Base-by-base conservation (phyloP, 2,113 vertebrate species). In the Paedocypris sp. region DNA sequence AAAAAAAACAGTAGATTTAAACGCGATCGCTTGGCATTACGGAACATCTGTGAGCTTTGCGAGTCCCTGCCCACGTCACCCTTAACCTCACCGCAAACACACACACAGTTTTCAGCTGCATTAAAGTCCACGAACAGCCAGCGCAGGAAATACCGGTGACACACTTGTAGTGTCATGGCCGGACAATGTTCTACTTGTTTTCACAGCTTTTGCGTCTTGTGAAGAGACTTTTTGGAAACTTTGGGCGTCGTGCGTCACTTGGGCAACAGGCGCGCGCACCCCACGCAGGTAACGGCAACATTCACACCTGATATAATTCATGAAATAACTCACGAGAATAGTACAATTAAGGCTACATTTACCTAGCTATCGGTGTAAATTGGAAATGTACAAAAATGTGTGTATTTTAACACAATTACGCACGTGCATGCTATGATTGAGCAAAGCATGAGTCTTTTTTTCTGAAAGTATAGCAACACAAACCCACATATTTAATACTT, bases 21-120 rank as follows among this genome's bases (percentile, higher is more conserved):
- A 15, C n/a, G 16, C n/a, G 6, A 13, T 15, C 2, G 2, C 10
- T 6, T 15, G 12, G 12, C 18, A 39, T 39, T 9, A 39, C 13
- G 38, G 36, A 33, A 56, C 35, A 54, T 38, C 51, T 53, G 50
- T 26, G 10, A 33, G 50, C 5, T 36, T 11, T 54, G 51, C 28
- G n/a, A n/a, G n/a, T n/a, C n/a, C 51, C 51, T 23, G 51, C 51
- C 33, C 46, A 5, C 26, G 18, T 19, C 26, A 49, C n/a, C 32
- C 31, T n/a, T 19, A 12, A 23, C 20, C 8, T 31, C 18, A 35
- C 31, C n/a, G 15, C 19, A 31, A 51, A 51, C 16, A 20, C 18
- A 15, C 18, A 29, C 6, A 39, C 51, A 18, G 8, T 23, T 18
- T n/a, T 25, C 18, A 10, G 31, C 12, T 15, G 13, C 32, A 25